Evolutionary conservation across 1,140 invertebrate species (phyloP).

Genomic region (Paracyclopina nana): DNA sequence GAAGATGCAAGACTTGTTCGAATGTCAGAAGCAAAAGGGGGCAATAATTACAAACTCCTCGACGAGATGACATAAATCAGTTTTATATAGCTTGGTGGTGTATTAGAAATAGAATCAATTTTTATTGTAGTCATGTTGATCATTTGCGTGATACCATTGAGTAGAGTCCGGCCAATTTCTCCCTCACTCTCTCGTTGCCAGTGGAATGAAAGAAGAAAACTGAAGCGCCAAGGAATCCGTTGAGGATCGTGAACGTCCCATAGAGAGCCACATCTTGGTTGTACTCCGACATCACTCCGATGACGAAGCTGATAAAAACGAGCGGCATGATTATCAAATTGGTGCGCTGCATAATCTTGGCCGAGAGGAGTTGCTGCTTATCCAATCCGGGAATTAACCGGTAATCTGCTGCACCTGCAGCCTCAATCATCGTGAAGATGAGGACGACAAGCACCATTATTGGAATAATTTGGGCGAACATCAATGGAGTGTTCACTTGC

Average conservation of each 20-base stretch:
- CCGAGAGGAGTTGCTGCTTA: constrained; percentile 14
- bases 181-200: constrained; percentile 22
- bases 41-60: too few relatives aligned
- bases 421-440: constrained; percentile 24
- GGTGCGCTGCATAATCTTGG: constrained; percentile 23
- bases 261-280: constrained; percentile 24
- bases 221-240: constrained; percentile 21
- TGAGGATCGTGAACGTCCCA: constrained; percentile 23
- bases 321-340: constrained; percentile 24
- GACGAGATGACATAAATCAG: too few relatives aligned
- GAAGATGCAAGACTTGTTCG: too few relatives aligned
- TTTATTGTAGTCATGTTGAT: too few relatives aligned
- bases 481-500: constrained; percentile 22
- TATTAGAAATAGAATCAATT: too few relatives aligned
- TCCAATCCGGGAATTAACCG: constrained; percentile 20
- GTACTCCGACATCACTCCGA: constrained; percentile 23
- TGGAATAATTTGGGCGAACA: constrained; percentile 21
- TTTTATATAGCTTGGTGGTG: too few relatives aligned
- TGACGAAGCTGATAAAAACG: constrained; percentile 22
- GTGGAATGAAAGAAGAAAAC: constrained; percentile 24
- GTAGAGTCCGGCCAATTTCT: background rate
- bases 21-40: too few relatives aligned
- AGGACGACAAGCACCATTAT: constrained; percentile 21
- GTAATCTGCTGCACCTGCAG: constrained; percentile 24
- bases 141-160: background rate